Percentiles rank a stretch among this genome's conserved stretches.
phyloP scores from a whole-genome alignment of 2,797 vertebrate species.

The Diceros bicornis region DNA sequence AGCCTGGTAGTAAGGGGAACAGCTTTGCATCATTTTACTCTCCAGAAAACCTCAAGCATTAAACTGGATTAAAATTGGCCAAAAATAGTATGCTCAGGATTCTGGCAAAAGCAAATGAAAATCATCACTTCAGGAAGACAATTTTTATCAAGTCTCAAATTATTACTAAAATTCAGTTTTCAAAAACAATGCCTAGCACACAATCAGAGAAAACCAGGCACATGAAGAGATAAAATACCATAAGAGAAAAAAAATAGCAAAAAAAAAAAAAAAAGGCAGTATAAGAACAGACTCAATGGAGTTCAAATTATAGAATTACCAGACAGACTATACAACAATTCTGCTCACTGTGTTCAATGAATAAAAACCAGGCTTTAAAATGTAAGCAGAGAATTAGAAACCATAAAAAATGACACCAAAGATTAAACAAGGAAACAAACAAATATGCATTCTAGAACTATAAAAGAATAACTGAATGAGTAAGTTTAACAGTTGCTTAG shows the following conservation, averaged over 20 bases:
- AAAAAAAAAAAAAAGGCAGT: slow-evolving; percentile 23
- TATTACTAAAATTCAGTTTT: not conserved
- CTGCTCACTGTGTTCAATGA: not conserved
- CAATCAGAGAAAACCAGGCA: slow-evolving; percentile 24
- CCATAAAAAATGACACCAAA: not conserved
- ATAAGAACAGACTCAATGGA: not conserved
- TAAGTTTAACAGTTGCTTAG: slow-evolving; percentile 9
- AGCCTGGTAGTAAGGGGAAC: not conserved
- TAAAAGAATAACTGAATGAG: not conserved
- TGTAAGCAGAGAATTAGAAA: not conserved
- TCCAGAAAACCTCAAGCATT: not conserved
- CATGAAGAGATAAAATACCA: not conserved
- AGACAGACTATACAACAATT: not conserved
- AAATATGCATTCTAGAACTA: not conserved
- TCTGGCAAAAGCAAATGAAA: slow-evolving; percentile 11
- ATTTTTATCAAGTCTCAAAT: not conserved
- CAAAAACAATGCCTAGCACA: not conserved
- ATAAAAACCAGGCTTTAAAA: slow-evolving; percentile 56
- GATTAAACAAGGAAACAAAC: not conserved
- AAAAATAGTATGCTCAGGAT: not conserved
- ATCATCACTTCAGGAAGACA: not conserved
- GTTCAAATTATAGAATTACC: slow-evolving; percentile 16
- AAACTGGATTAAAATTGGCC: not conserved
- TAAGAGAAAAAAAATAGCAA: not conserved
- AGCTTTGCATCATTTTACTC: not conserved